These are phyloP conservation scores for Menura novaehollandiae DNA, from an alignment of 2,113 vertebrate genomes.

Conservation along the genomic window DNA sequence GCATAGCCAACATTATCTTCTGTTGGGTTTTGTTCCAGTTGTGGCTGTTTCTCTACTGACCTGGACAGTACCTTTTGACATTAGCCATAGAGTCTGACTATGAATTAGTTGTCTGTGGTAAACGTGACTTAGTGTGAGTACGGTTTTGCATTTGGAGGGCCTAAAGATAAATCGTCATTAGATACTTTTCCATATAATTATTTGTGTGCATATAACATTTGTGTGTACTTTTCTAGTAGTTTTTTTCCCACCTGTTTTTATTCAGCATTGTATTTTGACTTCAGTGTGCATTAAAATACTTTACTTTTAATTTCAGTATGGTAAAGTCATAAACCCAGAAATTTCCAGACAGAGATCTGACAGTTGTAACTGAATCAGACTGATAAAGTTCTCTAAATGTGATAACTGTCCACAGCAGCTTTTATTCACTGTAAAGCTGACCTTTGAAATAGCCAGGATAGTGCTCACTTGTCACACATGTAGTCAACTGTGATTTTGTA, in stretches of 20 bases:
- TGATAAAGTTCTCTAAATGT: not conserved
- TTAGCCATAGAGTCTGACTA: not conserved
- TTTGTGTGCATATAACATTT: not conserved
- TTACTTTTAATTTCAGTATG: not conserved
- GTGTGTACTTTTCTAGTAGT: not conserved
- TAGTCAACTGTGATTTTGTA: not conserved
- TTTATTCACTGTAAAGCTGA: not conserved
- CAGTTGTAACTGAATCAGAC: not conserved
- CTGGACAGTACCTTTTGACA: not conserved
- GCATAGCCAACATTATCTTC: fast-evolving
- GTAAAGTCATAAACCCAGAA: not conserved
- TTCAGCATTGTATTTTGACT: not conserved
- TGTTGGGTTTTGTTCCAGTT: not conserved
- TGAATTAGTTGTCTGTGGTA: not conserved
- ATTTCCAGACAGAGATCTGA: not conserved
- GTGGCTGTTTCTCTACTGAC: not conserved
- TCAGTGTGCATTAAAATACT: not conserved
- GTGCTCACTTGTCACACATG: not conserved
- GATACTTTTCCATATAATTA: not conserved
- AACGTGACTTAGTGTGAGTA: not conserved
- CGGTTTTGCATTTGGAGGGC: not conserved
- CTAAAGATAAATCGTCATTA: not conserved
- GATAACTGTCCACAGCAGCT: not conserved
- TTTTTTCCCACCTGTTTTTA: not conserved
- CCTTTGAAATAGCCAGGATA: not conserved